Percentiles rank a stretch among this genome's conserved stretches.
Evolutionary conservation across 2,113 vertebrate species (phyloP).

Genomic region (Plestiodon gilberti): DNA sequence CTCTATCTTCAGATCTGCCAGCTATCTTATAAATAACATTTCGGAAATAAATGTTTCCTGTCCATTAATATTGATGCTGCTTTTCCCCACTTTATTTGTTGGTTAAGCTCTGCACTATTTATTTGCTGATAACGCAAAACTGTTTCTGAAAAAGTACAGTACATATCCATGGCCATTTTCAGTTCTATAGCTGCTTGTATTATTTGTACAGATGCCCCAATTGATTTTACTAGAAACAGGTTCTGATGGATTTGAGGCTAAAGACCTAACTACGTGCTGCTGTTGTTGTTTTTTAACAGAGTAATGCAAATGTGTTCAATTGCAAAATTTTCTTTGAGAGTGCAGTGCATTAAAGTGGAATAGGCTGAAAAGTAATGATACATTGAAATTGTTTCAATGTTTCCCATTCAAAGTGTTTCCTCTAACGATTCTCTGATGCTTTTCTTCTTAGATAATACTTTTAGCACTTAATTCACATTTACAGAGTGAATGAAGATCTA

Average conservation of each 20-base stretch:
- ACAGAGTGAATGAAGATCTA: background rate
- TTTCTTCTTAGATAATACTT: constrained; percentile 8
- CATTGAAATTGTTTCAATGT: background rate
- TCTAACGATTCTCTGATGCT: background rate
- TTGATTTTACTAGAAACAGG: background rate
- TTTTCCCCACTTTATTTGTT: background rate
- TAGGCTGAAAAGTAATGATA: background rate
- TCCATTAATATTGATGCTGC: background rate
- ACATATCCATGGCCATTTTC: background rate
- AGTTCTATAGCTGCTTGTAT: background rate
- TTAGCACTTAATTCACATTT: constrained; percentile 13
- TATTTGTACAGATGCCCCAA: background rate
- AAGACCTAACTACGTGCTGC: too few relatives aligned
- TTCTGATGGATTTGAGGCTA: background rate
- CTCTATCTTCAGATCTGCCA: background rate
- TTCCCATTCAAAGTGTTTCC: constrained; percentile 8
- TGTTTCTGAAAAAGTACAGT: background rate
- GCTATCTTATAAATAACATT: background rate
- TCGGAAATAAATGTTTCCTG: background rate
- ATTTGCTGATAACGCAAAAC: background rate
- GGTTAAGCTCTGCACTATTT: background rate
- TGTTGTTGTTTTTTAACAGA: too few relatives aligned
- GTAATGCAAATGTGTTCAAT: background rate
- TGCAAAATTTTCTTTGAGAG: background rate
- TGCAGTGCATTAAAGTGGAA: background rate